Evolutionary conservation across 1,140 invertebrate genomes (phyloP).

Genomic region (Drosophila carrolli): DNA sequence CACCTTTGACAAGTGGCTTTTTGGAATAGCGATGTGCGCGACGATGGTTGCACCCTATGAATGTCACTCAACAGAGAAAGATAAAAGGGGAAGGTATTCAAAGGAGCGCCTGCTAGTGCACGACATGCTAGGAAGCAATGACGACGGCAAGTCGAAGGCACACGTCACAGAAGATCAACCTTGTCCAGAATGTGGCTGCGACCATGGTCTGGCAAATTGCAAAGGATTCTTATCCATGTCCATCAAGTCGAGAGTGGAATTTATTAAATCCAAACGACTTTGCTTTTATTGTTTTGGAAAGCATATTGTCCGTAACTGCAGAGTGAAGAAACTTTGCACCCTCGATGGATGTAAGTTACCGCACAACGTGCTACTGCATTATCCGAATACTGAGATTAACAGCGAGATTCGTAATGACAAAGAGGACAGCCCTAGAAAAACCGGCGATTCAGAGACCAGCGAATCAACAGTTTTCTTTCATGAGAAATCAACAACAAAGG

Average conservation of each 20-base stretch:
- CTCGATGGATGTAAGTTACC: too few species aligned
- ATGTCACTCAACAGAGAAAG: background rate
- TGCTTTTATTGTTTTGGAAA: constrained; percentile 5
- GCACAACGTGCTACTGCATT: too few species aligned
- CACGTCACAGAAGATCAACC: background rate
- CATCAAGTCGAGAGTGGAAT: background rate
- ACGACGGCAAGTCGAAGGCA: background rate
- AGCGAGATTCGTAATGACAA: too few species aligned
- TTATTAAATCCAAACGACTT: background rate
- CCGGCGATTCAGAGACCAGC: too few species aligned
- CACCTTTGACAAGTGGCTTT: too few species aligned
- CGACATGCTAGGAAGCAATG: background rate
- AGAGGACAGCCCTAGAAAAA: too few species aligned
- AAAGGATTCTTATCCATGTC: background rate
- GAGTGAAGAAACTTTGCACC: background rate
- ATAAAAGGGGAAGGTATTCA: background rate
- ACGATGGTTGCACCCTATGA: too few species aligned
- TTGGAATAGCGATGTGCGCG: too few species aligned
- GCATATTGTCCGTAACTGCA: background rate
- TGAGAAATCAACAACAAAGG: too few species aligned
- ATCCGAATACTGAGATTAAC: too few species aligned
- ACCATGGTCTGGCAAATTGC: background rate
- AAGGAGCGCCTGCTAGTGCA: background rate
- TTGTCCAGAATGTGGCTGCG: background rate
- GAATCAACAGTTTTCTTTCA: too few species aligned